Evolutionary conservation across 2,797 vertebrate genomes (phyloP).

Genomic region (Chelonia mydas): DNA sequence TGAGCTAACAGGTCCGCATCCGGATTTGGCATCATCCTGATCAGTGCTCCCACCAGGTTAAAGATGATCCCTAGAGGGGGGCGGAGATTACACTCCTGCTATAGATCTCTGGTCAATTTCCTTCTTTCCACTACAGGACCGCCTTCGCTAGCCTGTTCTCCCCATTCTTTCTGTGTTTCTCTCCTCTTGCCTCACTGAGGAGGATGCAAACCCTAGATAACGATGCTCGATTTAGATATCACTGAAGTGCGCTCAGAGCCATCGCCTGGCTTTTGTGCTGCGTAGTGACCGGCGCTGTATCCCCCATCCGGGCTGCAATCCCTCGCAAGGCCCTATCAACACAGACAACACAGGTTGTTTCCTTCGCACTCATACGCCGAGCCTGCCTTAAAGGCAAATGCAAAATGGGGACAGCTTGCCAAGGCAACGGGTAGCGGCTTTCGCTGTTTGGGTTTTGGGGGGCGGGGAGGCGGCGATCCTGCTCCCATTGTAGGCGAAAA

Average conservation of each 20-base stretch:
- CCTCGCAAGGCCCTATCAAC: not conserved
- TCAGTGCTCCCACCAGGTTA: not conserved
- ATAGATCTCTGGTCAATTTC: not conserved
- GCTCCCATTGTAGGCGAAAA: not conserved
- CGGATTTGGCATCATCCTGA: not conserved
- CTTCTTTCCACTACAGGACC: not conserved
- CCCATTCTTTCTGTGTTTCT: not conserved
- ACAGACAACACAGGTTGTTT: not conserved
- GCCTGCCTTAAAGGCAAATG: not conserved
- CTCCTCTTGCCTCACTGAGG: not conserved
- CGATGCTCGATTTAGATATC: not conserved
- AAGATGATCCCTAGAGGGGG: not conserved
- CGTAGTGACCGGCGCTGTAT: no score
- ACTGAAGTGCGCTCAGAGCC: not conserved
- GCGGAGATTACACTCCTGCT: not conserved
- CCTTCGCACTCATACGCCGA: not conserved
- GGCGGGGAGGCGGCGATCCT: not conserved
- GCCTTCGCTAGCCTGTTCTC: not conserved
- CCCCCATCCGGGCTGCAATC: no score
- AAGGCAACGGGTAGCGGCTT: not conserved
- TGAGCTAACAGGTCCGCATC: not conserved
- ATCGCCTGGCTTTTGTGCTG: not conserved
- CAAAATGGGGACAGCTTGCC: not conserved
- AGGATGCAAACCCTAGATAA: not conserved
- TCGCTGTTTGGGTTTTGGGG: no score